Evolutionary conservation across 2,797 vertebrate genomes (phyloP).

Genomic region (Catostomus latipinnis): DNA sequence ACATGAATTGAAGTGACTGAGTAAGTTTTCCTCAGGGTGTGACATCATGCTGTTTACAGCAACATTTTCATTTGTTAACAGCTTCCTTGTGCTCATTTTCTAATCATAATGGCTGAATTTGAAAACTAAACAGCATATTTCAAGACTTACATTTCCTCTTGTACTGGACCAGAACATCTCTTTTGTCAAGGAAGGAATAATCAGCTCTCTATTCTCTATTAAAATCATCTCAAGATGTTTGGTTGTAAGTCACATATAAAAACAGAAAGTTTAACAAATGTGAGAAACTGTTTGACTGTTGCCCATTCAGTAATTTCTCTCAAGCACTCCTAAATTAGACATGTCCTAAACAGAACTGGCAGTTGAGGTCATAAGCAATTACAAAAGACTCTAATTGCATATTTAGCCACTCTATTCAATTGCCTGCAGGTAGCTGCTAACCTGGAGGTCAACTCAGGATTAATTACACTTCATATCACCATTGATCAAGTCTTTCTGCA

Average conservation of each 20-base stretch:
- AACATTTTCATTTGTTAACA: conserved; percentile 27
- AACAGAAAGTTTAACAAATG: neutral
- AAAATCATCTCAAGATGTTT: conserved; percentile 8
- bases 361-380: conserved; percentile 60
- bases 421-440: conserved; percentile 66
- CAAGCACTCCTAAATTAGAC: conserved; percentile 9
- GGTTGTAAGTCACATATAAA: neutral
- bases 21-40: conserved; percentile 21
- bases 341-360: conserved; percentile 39
- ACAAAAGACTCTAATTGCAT: conserved; percentile 56
- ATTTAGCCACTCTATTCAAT: conserved; percentile 56
- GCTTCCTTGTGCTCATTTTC: conserved; percentile 36
- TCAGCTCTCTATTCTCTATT: conserved; percentile 1
- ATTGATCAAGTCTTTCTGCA: conserved; percentile 58
- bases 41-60: conserved; percentile 23
- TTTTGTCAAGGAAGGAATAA: conserved; percentile 13
- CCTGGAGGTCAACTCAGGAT: conserved; percentile 65
- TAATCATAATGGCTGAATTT: conserved; percentile 35
- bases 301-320: conserved; percentile 8
- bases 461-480: conserved; percentile 62
- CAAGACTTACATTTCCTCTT: conserved; percentile 14
- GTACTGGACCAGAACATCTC: conserved; percentile 37
- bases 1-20: conserved; percentile 7
- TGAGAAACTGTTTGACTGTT: neutral
- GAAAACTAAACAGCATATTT: conserved; percentile 40